phyloP scores from a whole-genome alignment of 2,888 invertebrate species.

The Megamerina dolium region DNA sequence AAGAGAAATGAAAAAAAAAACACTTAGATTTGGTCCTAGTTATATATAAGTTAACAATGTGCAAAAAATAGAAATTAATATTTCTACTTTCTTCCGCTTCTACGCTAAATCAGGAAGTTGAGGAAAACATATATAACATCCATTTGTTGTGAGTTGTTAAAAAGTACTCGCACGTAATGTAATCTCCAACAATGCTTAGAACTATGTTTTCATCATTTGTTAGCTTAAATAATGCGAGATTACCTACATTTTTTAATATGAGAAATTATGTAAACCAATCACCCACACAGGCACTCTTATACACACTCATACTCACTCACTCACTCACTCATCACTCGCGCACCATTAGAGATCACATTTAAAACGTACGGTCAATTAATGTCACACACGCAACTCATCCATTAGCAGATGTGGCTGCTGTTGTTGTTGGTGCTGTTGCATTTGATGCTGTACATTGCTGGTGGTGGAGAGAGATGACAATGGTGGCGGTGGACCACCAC shows the following conservation, averaged over 20 bases:
- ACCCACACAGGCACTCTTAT: constrained; percentile 1
- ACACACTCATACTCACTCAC: constrained; percentile 9
- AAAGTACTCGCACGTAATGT: constrained; percentile 19
- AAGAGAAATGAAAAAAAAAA: too few species aligned
- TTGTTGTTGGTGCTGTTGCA: constrained; percentile 41
- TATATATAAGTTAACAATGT: too few species aligned
- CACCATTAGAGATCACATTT: constrained; percentile 46
- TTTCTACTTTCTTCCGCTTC: too few species aligned
- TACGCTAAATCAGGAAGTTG: too few species aligned
- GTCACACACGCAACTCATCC: constrained; percentile 84
- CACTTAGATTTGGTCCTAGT: too few species aligned
- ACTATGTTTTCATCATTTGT: not conserved
- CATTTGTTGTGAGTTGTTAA: not conserved
- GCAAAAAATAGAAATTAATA: too few species aligned
- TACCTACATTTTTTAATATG: too few species aligned
- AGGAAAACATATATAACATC: too few species aligned
- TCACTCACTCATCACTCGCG: constrained; percentile 7
- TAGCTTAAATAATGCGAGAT: not conserved
- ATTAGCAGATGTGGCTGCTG: constrained; percentile 55
- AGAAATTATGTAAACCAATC: too few species aligned
- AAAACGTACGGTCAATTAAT: constrained; percentile 51
- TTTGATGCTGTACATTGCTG: constrained; percentile 31
- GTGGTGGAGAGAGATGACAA: constrained; percentile 23
- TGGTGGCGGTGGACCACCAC: constrained; percentile 45
- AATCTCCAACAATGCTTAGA: constrained; percentile 17